Base-by-base conservation (phyloP, 2,113 vertebrate species). In the Rhinopomastus cyanomelas region DNA sequence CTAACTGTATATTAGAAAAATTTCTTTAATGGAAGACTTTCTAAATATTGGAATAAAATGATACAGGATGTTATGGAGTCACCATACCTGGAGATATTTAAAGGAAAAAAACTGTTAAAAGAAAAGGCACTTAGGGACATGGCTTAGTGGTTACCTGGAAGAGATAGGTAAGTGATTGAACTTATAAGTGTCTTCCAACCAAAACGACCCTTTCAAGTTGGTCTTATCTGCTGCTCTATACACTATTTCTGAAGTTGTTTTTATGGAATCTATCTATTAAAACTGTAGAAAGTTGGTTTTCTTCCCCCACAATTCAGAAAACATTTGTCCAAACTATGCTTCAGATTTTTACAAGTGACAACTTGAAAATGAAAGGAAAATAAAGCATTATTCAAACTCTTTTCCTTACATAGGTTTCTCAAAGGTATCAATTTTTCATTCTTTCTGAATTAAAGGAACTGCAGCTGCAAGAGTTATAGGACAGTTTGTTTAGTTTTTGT, bases 341-440 rank as follows among this genome's bases (percentile, higher is more conserved):
- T 92, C 80, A 92, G 81, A 81, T 87, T 93, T 95, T 26, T 80
- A 73, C 52, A 94, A 94, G 93, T 94, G 84, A 86, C 83, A 94
- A 25, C 30, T 88, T 96, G 27, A 36, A 91, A 95, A 94, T 39
- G 92, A 95, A 94, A 32, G 27, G 34, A 90, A 95, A 95, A 94
- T 80, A 87, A 95, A 95, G 18, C 48, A 83, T 85, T 92, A 39
- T 26, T 94, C 80, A 91, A 94, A 87, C 42, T 89, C 81, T 39
- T 88, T 30, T 57, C 36, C 81, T 94, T 68, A 89, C 66, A 82
- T 53, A 82, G 69, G 57, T 89, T 65, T 36, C 64, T 61, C 82
- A 81, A 95, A 90, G 26, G 60, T 53, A 90, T 90, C 87, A 90
- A 56, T 95, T 80, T 95, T 53, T 16, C n/a, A 87, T 29, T 37